Conservation (phyloP, 2,888 invertebrate genomes). For the Hyles lineata region DNA sequence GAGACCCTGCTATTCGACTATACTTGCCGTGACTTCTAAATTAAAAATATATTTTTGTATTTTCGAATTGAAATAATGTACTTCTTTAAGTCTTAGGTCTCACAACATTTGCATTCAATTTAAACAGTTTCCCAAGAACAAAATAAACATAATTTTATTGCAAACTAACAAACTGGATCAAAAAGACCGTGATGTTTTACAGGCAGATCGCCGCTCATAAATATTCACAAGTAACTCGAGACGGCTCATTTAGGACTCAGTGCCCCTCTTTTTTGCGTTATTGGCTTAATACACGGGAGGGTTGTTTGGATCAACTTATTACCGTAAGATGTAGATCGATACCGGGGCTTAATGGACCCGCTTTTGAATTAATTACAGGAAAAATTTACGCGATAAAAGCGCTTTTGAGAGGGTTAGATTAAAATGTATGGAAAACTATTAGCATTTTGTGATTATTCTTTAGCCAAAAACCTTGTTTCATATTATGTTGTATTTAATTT, state of each 20-base stretch:
- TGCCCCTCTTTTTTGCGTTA: slow-evolving; percentile 81
- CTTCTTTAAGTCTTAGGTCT: too few species aligned
- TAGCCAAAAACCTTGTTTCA: too few species aligned
- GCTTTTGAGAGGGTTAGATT: slow-evolving; percentile 32
- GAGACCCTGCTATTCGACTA: too few species aligned
- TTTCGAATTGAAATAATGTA: too few species aligned
- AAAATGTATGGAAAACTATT: background rate
- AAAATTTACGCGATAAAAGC: slow-evolving; percentile 49
- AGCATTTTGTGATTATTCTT: background rate
- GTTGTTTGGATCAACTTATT: slow-evolving; percentile 76
- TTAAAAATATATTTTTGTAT: too few species aligned
- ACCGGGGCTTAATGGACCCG: slow-evolving; percentile 72
- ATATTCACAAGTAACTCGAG: slow-evolving; percentile 81
- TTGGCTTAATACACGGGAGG: slow-evolving; percentile 79
- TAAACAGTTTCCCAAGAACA: background rate
- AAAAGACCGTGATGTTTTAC: slow-evolving; percentile 56
- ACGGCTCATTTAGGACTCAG: slow-evolving; percentile 77
- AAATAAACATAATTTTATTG: slow-evolving; percentile 27
- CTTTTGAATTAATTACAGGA: slow-evolving; percentile 73
- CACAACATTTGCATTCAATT: too few species aligned
- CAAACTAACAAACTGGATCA: slow-evolving; percentile 61
- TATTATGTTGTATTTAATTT: too few species aligned
- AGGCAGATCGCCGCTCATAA: slow-evolving; percentile 74
- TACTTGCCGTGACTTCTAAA: too few species aligned
- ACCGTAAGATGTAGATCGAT: slow-evolving; percentile 70